Evolutionary conservation across 2,797 vertebrate species (phyloP), one percentile per base, ranked within the genome.

Genomic region (Chaunax sp.): DNA sequence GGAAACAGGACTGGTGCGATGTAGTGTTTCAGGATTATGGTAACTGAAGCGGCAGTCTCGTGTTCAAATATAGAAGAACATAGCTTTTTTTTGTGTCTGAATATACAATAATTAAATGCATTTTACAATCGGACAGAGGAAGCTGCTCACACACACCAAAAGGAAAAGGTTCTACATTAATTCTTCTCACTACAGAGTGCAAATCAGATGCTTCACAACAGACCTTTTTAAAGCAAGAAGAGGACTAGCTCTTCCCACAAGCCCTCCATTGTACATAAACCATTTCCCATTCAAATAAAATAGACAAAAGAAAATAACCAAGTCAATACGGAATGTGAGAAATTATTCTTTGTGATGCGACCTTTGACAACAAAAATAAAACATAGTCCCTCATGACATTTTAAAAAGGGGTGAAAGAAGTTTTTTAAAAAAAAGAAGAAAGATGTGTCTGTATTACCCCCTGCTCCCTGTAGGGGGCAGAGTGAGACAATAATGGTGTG

Each of bases 101-200:
- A 95, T 96, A 96, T 94, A 96, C 95, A 96, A 95, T 93, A 95
- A 92, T 94, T 96, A 95, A 96, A 96, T 95, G 94, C 94, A 90
- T 96, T 96, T 96, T 93, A 94, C 87, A 96, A 94, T 94, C 88
- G 83, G 94, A 97, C 93, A 92, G 94, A 96, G 94, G 94, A 96
- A 97, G 95, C 95, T 94, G 95, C 95, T 95, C 85, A 92, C 86
- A 96, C 87, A 92, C 94, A 94, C 92, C 89, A 52, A 91, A 86
- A 92, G 94, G 79, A 93, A 94, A 92, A 96, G 90, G 91, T 87
- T 96, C 94, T 94, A 94, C 96, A 96, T 95, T 94, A 95, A 94
- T 95, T 93, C 89, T 95, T 95, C 95, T 96, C 93, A 95, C 95
- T 96, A 97, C 91, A 96, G 96, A 98, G 96, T 98, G 97, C 97